A percentile compares a stretch with the other conserved stretches of the same genome.
Evolutionary conservation across 2,113 vertebrate species (phyloP).

Genomic region (Grammomys dolichurus): DNA sequence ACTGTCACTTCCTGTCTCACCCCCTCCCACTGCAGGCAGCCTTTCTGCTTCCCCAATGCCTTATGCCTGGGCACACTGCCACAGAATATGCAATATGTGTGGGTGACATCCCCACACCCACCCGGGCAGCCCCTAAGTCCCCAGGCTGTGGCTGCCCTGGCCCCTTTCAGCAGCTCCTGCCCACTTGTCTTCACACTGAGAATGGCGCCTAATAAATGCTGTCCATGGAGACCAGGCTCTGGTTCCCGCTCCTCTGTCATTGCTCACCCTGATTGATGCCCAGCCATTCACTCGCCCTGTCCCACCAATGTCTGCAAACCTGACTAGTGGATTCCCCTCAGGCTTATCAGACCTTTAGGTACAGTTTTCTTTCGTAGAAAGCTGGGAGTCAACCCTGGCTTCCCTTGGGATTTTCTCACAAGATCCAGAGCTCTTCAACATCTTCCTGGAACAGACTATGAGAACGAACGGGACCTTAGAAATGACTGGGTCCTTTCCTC

Average conservation of each 20-base stretch:
- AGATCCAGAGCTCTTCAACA: neutral
- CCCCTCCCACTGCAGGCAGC: conserved; percentile 75
- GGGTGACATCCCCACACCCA: conserved; percentile 70
- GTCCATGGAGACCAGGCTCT: conserved; percentile 79
- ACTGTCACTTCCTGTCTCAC: conserved; percentile 1
- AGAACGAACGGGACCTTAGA: neutral
- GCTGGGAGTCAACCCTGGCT: too few relatives aligned
- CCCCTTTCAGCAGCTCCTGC: conserved; percentile 68
- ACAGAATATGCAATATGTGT: conserved; percentile 84
- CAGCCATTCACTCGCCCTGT: fast-evolving
- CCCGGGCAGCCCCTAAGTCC: conserved; percentile 77
- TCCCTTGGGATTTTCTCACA: neutral
- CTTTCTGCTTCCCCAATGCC: conserved; percentile 84
- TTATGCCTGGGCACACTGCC: conserved; percentile 85
- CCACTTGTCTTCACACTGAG: conserved; percentile 82
- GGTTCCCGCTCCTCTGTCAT: conserved; percentile 72
- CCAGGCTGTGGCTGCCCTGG: conserved; percentile 69
- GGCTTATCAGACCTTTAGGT: too few relatives aligned
- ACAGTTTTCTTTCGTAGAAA: neutral
- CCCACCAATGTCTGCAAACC: neutral
- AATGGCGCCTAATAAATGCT: conserved; percentile 85
- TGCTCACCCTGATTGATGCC: neutral
- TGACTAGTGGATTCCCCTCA: too few relatives aligned
- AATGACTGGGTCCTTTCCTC: neutral
- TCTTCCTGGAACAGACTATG: neutral